A percentile compares a stretch with the other conserved stretches of the same genome.
phyloP scores from a whole-genome alignment of 2,888 invertebrate genomes.

The Platynereis dumerilii region DNA sequence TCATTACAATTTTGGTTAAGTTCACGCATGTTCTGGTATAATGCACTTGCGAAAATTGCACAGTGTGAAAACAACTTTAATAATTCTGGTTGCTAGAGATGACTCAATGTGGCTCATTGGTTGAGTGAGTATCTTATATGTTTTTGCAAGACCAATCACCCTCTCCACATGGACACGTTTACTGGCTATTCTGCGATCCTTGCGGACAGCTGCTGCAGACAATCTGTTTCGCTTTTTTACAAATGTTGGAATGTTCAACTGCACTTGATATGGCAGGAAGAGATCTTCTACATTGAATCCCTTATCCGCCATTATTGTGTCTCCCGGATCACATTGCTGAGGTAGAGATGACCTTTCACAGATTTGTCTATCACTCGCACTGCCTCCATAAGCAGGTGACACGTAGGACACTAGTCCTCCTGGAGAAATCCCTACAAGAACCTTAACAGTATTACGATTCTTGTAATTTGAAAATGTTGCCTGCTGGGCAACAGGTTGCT shows the following conservation, averaged over 20 bases:
- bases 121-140: too few species aligned
- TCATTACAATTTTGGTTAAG: too few species aligned
- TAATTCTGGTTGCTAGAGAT: too few species aligned
- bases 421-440: constrained; percentile 31
- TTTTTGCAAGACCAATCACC: too few species aligned
- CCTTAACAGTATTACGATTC: constrained; percentile 21
- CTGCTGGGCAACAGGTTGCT: constrained; percentile 20
- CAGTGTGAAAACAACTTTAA: too few species aligned
- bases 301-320: constrained; percentile 30
- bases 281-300: constrained; percentile 23
- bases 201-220: too few species aligned
- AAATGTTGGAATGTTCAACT: constrained; percentile 28
- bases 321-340: constrained; percentile 13
- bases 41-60: too few species aligned
- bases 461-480: constrained; percentile 30
- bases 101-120: too few species aligned
- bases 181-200: too few species aligned
- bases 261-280: constrained; percentile 25
- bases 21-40: too few species aligned
- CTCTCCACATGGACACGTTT: too few species aligned
- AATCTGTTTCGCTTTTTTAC: constrained; percentile 26
- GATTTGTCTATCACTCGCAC: constrained; percentile 30
- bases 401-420: constrained; percentile 29
- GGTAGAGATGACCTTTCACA: constrained; percentile 12
- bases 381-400: constrained; percentile 27